Base-by-base conservation (phyloP, 2,888 invertebrate genomes). In the Cephalotes varians region DNA sequence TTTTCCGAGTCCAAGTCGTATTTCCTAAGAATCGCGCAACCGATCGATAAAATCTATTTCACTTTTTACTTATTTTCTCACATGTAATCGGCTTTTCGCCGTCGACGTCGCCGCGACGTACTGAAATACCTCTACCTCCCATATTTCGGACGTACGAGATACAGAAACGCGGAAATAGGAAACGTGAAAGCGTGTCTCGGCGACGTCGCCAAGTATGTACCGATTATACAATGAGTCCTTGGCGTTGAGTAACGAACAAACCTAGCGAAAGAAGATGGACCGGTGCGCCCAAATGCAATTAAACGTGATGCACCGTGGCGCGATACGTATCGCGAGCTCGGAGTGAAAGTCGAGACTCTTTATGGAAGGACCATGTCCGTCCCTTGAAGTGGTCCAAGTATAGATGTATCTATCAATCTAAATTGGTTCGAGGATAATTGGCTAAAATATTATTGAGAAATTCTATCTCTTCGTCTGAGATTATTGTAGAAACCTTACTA, bases 161-260 rank as follows among this genome's bases (percentile, higher is more conserved):
- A 10, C 71, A 84, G 82, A 90, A 87, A 87, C 62, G 87, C 90
- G 90, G 86, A 89, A 90, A 87, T 74, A 28, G 76, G 25, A 37
- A 47, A 18, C 54, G 89, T 88, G 89, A 90, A 90, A 89, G 89
- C 65, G 79, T 62, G 60, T 86, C 72, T 60, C 74, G 21, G 34
- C 34, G 49, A 56, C 34, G 65, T 91, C 90, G 85, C 89, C 90
- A 89, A 89, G 88, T 88, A 87, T 81, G 86, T 77, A 80, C 21
- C 74, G 86, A 91, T 92, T 92, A 91, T 91, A 91, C 91, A 92
- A 92, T 86, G 89, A 88, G 92, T 91, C 91, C 91, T 92, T 91
- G 91, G 88, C 88, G 90, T 90, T 92, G 91, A 92, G 91, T 92
- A 92, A 92, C 90, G 89, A 81, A 86, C 84, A 58, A 64, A n/a